Conservation (phyloP, 2,113 vertebrate species). For the Myocastor coypus region DNA sequence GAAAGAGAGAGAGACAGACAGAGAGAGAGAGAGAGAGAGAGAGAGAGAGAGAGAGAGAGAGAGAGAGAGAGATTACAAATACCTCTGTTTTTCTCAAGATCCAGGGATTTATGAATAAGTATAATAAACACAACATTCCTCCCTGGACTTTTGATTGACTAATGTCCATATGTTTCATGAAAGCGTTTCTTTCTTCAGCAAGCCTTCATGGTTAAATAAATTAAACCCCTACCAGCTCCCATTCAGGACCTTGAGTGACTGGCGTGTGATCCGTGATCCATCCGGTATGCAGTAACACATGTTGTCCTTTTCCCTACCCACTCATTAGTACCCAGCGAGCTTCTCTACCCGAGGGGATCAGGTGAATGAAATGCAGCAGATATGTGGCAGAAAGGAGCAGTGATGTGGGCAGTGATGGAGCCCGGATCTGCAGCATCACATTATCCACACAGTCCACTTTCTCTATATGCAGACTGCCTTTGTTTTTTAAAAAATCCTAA, state of each 20-base stretch:
- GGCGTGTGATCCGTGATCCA: neutral
- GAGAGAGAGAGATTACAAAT: neutral
- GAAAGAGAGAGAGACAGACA: neutral
- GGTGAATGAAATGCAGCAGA: constrained; percentile 29
- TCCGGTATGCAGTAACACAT: neutral
- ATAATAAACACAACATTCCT: neutral
- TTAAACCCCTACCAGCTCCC: constrained; percentile 9
- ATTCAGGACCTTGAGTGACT: neutral
- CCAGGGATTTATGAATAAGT: neutral
- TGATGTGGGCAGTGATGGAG: neutral
- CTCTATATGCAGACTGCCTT: constrained; percentile 43
- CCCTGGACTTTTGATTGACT: neutral
- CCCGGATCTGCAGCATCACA: neutral
- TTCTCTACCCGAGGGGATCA: neutral
- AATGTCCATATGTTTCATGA: neutral
- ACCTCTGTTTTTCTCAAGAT: neutral
- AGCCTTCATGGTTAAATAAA: neutral
- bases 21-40: neutral
- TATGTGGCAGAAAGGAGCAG: constrained; percentile 6
- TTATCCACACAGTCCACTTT: neutral
- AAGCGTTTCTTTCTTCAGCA: neutral
- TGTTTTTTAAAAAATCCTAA: constrained; percentile 32
- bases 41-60: neutral
- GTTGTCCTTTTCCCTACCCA: neutral
- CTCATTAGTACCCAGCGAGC: constrained; percentile 11